Evolutionary conservation across 2,113 vertebrate genomes (phyloP).

Genomic region (Trematocara unimaculatum): DNA sequence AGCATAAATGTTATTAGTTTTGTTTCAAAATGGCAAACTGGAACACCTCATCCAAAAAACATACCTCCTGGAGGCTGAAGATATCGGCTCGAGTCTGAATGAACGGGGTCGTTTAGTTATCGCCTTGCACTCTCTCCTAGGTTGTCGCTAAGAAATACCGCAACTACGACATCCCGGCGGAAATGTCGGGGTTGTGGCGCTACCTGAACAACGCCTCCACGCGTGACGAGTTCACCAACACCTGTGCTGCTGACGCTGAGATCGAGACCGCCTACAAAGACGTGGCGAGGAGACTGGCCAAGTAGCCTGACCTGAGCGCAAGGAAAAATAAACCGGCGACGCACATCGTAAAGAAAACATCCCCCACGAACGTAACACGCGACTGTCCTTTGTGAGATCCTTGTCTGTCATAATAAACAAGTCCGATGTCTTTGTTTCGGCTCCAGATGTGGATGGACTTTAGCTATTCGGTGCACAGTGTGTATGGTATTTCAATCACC

Average conservation of each 20-base stretch:
- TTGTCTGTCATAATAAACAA: not conserved
- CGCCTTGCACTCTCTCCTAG: slow-evolving; percentile 57
- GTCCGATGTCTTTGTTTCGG: not conserved
- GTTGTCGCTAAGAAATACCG: slow-evolving; percentile 94
- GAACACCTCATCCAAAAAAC: not conserved
- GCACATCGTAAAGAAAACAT: not conserved
- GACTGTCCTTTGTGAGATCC: not conserved
- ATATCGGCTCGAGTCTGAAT: not conserved
- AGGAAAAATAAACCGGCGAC: not conserved
- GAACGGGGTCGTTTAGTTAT: rapidly evolving
- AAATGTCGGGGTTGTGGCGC: slow-evolving; percentile 87
- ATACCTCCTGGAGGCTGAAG: not conserved
- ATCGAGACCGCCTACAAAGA: slow-evolving; percentile 91
- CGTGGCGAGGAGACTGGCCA: slow-evolving; percentile 85
- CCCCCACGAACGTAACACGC: not conserved
- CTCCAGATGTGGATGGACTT: not conserved
- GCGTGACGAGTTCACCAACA: slow-evolving; percentile 94
- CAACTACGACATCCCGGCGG: slow-evolving; percentile 85
- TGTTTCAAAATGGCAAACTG: not conserved
- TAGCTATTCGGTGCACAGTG: not conserved
- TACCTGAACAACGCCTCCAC: slow-evolving; percentile 87
- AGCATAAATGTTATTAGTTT: not conserved
- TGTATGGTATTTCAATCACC: not conserved
- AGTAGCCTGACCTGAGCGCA: slow-evolving; percentile 44
- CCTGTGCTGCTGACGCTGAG: slow-evolving; percentile 87